phyloP scores from a whole-genome alignment of 2,797 vertebrate genomes.

The Chanos chanos region DNA sequence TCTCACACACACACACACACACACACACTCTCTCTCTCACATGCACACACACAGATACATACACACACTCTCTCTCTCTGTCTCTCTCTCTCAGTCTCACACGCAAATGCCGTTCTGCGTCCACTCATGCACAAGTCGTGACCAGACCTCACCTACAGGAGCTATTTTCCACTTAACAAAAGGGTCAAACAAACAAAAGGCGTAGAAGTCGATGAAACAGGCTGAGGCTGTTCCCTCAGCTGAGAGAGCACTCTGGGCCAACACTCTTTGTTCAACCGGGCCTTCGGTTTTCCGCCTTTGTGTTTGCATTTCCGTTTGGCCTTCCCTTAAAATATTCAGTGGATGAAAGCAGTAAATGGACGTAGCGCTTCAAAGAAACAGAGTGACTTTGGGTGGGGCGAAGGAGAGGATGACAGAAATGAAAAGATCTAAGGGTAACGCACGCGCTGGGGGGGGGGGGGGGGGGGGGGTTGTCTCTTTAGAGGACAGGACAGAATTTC shows the following conservation, averaged over 20 bases:
- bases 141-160: not conserved
- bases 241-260: conserved; percentile 60
- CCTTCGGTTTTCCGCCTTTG: conserved; percentile 47
- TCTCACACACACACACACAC: too few species aligned
- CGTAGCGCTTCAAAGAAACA: not conserved
- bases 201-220: conserved; percentile 32
- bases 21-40: too few species aligned
- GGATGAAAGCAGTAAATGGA: conserved; percentile 42
- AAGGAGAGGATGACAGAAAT: not conserved
- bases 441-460: too few species aligned
- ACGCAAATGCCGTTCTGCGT: conserved; percentile 1
- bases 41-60: too few species aligned
- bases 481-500: too few species aligned
- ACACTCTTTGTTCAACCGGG: conserved; percentile 52
- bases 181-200: conserved; percentile 32
- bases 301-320: conserved; percentile 34
- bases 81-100: too few species aligned
- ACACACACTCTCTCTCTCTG: too few species aligned
- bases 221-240: conserved; percentile 56
- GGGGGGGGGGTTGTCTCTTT: too few species aligned
- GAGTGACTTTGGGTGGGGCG: not conserved
- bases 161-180: conserved; percentile 25
- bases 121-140: conserved; percentile 4
- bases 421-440: conserved; percentile 18
- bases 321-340: conserved; percentile 57